Base-by-base conservation (phyloP, 1,140 invertebrate species). In the Microplitis demolitor region DNA sequence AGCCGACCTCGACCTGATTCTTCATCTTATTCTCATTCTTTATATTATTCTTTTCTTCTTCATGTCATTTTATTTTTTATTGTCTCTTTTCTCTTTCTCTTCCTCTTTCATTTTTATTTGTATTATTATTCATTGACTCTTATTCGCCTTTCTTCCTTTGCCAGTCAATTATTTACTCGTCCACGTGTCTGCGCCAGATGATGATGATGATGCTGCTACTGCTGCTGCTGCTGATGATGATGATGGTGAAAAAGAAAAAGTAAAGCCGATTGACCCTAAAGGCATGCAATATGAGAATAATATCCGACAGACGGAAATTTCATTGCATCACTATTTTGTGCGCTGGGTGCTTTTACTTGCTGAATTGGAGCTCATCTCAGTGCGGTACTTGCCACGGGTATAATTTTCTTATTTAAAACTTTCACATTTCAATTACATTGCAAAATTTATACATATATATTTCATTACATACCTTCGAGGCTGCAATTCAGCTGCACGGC, bases 401-500 rank as follows among this genome's bases (percentile, higher is more conserved):
- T 45, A 45, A 45, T 45, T 45, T 45, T 45, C 11, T 11, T 11
- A 45, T 45, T 45, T 45, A 45, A 45, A 45, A 45, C 39, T 24
- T 14, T 54, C 53, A 54, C 53, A 54, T 54, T 54, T 54, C n/a
- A 58, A 56, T n/a, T 24, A 58, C n/a, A 34, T 35, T n/a, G 14
- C 61, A 67, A 63, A 51, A 35, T 34, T 24, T 24, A 24, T 24
- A 24, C 24, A 24, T 24, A 24, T 24, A 61, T 35, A 4, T 16
- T 53, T 11, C 6, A 60, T 11, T 31, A 74, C 79, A 72, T 74
- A 85, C 83, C 81, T 79, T 85, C 83, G 61, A 78, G 79, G 34
- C 66, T 79, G 72, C 83, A 82, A 39, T 78, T 80, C 4, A 86
- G 74, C 50, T 83, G 80, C 50, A 75, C 74, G 0, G 83, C 81